Evolutionary conservation across 2,113 vertebrate species (phyloP), one percentile per base, ranked within the genome.

Genomic region (Cyanistes caeruleus): DNA sequence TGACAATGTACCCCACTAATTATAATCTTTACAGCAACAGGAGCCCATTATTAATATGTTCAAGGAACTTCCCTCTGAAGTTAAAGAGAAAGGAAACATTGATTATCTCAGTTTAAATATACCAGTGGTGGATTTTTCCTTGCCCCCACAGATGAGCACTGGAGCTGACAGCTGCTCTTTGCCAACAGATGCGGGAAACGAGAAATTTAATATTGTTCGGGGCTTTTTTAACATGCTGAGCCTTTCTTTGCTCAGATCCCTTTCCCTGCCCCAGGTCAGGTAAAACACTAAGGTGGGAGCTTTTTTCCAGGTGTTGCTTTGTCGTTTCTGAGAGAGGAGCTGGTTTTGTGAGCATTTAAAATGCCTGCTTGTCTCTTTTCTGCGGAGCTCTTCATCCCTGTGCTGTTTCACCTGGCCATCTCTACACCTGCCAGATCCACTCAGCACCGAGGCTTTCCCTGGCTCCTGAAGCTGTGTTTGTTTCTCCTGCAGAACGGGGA

Each of bases 401-500:
- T 19, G 37, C 24, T 3, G 4, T n/a, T 28, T 37, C 30, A 44
- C 25, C 24, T 13, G 2, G 28, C 23, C 18, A 9, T 59, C 11
- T 30, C 65, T 6, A 0, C 3, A 76, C n/a, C 0, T 6, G 67
- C 52, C 31, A 20, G 5, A n/a, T 6, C 0, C 31, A 0, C 59
- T 2, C 31, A 0, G 27, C 25, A 39, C 65, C 20, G 2, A 49
- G n/a, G n/a, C 64, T 62, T 3, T 13, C 13, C 55, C 11, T 48
- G 3, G 1, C 39, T 30, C 1, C 59, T 89, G 52, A 88, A 2
- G 17, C 19, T 22, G 13, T 27, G 62, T 88, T 87, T 87, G 35
- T 72, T 87, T 87, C 39, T 72, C 18, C 1, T 3, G 30, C 81
- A 99, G 99, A 93, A 97, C 2, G 95, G 97, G 25, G 96, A 98